Percentiles rank a stretch among this genome's conserved stretches.
Evolutionary conservation across 2,888 invertebrate species (phyloP).

Genomic region (Ditula angustiorana): DNA sequence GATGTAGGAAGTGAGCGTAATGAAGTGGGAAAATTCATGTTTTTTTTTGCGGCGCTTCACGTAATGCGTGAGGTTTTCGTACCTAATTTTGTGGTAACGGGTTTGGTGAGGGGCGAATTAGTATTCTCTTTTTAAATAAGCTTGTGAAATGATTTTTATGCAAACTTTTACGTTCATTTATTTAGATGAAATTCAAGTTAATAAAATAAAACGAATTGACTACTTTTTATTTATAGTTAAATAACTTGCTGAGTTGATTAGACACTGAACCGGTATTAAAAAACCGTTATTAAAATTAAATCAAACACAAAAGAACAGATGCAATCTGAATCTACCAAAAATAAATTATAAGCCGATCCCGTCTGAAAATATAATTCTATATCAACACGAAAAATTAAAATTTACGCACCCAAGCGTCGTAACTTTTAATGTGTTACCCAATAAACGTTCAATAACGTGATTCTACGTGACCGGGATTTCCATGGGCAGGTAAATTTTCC

Average conservation of each 20-base stretch:
- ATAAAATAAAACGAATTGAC: too few species aligned
- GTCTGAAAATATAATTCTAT: background rate
- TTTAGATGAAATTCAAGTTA: too few species aligned
- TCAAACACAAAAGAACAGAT: background rate
- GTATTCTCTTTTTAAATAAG: background rate
- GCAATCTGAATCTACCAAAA: background rate
- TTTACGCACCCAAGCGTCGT: constrained; percentile 50
- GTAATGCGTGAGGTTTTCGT: constrained; percentile 18
- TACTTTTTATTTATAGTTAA: too few species aligned
- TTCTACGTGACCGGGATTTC: constrained; percentile 60
- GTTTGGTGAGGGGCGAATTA: background rate
- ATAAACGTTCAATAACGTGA: constrained; percentile 74
- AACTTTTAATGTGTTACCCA: constrained; percentile 68
- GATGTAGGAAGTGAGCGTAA: constrained; percentile 48
- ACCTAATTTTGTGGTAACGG: constrained; percentile 8
- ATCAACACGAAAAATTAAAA: constrained; percentile 56
- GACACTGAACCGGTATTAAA: too few species aligned
- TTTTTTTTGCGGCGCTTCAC: constrained; percentile 43
- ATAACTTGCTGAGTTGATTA: too few species aligned
- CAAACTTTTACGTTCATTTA: too few species aligned
- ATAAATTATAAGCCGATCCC: background rate
- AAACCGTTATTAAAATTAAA: background rate
- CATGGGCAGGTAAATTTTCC: constrained; percentile 69
- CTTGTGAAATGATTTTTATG: too few species aligned
- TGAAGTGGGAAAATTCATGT: constrained; percentile 50